A percentile compares a stretch with the other conserved stretches of the same genome.
phyloP scores from a whole-genome alignment of 2,797 vertebrate genomes.

The Semotilus atromaculatus region DNA sequence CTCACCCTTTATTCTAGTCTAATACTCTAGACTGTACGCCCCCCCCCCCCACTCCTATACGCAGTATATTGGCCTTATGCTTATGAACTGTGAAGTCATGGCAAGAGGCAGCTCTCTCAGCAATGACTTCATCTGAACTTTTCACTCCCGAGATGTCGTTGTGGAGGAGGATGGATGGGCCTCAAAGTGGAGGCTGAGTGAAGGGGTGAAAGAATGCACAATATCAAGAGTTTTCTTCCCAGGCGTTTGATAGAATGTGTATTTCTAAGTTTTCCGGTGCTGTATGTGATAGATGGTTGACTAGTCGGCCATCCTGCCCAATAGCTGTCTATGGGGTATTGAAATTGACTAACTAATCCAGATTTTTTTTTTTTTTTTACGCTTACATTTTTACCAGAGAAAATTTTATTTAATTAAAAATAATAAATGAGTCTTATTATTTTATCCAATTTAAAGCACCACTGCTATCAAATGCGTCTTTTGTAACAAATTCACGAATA shows the following conservation, averaged over 20 bases:
- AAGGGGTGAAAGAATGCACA: constrained; percentile 50
- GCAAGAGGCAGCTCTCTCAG: constrained; percentile 61
- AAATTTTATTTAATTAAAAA: neutral
- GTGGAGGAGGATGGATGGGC: constrained; percentile 30
- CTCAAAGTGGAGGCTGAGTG: constrained; percentile 42
- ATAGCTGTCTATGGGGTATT: neutral
- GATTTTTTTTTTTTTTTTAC: neutral
- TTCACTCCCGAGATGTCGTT: constrained; percentile 55
- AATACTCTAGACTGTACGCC: constrained; percentile 52
- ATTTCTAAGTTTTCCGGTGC: neutral
- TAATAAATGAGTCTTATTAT: neutral
- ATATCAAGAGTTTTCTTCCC: constrained; percentile 9
- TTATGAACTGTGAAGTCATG: constrained; percentile 66
- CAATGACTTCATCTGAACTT: constrained; percentile 76
- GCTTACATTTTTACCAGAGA: neutral
- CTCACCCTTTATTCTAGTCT: constrained; percentile 53
- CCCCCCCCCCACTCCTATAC: neutral
- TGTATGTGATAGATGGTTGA: neutral
- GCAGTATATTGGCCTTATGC: constrained; percentile 58
- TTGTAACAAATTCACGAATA: neutral
- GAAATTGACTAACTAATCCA: neutral
- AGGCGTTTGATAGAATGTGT: constrained; percentile 7
- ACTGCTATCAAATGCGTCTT: neutral
- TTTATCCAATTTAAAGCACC: neutral
- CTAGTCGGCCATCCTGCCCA: neutral